Evolutionary conservation across 2,888 invertebrate genomes (phyloP).

Genomic region (Hymenopus coronatus): DNA sequence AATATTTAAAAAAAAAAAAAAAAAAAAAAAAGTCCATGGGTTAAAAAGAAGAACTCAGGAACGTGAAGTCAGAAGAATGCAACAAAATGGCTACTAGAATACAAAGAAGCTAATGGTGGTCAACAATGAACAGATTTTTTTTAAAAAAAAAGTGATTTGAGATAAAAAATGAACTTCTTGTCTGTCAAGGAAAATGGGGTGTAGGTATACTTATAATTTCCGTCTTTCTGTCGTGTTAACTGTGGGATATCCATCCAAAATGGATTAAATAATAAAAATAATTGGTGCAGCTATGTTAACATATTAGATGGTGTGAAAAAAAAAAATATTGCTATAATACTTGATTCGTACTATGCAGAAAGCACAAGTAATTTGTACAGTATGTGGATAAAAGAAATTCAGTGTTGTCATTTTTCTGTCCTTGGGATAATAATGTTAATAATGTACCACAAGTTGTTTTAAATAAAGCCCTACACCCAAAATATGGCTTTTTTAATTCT

Average conservation of each 20-base stretch:
- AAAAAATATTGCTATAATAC: constrained; percentile 5
- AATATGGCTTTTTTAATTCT: no score
- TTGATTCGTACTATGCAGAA: constrained; percentile 10
- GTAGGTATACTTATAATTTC: constrained; percentile 16
- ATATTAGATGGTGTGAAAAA: constrained; percentile 15
- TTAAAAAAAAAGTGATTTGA: constrained; percentile 12
- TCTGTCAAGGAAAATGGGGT: constrained; percentile 24
- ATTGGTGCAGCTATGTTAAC: constrained; percentile 11
- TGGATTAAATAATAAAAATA: constrained; percentile 15
- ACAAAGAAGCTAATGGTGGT: constrained; percentile 8
- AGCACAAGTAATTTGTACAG: constrained; percentile 32
- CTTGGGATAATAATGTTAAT: constrained; percentile 28
- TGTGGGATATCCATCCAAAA: constrained; percentile 8
- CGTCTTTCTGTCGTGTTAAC: constrained; percentile 23
- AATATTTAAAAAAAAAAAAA: constrained; percentile 17
- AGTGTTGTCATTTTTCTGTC: constrained; percentile 30
- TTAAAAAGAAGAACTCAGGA: constrained; percentile 28
- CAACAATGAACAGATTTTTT: not conserved
- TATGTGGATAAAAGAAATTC: constrained; percentile 26
- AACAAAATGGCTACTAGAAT: constrained; percentile 13
- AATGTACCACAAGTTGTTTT: constrained; percentile 28
- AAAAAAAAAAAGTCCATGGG: constrained; percentile 18
- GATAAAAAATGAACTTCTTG: constrained; percentile 9
- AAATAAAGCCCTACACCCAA: constrained; percentile 34
- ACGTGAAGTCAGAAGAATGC: constrained; percentile 12